Evolutionary conservation across 2,797 vertebrate species (phyloP), one percentile per base, ranked within the genome.

Genomic region (Notolepis coatsorum): DNA sequence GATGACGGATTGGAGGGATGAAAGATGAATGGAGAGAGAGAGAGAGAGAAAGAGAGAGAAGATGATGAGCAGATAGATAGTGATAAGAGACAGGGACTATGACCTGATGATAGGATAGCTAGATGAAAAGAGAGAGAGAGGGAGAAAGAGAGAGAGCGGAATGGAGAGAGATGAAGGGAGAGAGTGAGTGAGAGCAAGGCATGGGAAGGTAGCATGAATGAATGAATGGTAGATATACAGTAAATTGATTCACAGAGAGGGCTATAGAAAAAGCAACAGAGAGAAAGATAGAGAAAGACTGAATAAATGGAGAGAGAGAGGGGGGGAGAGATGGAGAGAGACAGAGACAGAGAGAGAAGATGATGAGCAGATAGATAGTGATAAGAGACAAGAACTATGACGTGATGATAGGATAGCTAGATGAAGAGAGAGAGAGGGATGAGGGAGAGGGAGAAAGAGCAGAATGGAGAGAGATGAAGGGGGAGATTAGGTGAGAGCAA

Each of bases 211-310:
- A n/a, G n/a, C n/a, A 79, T 73, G 60, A 56, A 53, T 38, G 67
- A 71, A 27, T 23, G 72, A 68, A 56, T 69, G 75, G 80, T 68
- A 82, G 86, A 84, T 78, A 69, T 84, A 24, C n/a, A 28, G n/a
- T 7, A 84, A 86, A 87, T 80, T 84, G 85, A 87, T 76, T 65
- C 61, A 74, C 68, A 51, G 39, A 77, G 79, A 80, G 73, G 73
- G n/a, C n/a, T n/a, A n/a, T n/a, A n/a, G n/a, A n/a, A n/a, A n/a
- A n/a, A n/a, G n/a, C n/a, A n/a, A n/a, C 9, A 7, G 42, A 75
- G 75, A 77, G 76, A 17, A 3, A 3, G 27, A 85, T 82, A 52
- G 54, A 83, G 68, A n/a, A n/a, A 64, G 75, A 51, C 43, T 83
- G 83, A 84, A 88, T 85, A 9, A 31, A 9, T 4, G 30, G 9